Evolutionary conservation across 2,797 vertebrate genomes (phyloP).

Genomic region (Rhabdomys pumilio): DNA sequence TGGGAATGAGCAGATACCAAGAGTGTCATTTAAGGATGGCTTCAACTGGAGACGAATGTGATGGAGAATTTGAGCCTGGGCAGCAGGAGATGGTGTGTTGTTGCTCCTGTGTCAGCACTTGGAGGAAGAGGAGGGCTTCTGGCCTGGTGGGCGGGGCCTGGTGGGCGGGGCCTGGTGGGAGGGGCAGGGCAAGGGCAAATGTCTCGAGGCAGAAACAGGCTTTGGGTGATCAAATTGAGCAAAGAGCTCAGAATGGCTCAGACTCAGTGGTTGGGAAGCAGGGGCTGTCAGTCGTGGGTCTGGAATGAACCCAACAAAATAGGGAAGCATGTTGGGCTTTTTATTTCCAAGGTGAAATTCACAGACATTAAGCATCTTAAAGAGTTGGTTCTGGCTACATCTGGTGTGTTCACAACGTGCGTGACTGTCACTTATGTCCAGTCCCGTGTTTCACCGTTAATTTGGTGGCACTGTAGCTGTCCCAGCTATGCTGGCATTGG

Average conservation of each 20-base stretch:
- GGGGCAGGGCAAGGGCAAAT: background rate
- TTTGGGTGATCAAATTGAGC: background rate
- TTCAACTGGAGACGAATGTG: background rate
- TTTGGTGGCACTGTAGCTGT: background rate
- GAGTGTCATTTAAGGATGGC: background rate
- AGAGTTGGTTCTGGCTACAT: background rate
- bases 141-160: no score
- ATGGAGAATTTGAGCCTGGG: background rate
- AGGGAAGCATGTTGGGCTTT: background rate
- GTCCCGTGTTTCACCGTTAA: background rate
- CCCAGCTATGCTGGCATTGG: fast-evolving
- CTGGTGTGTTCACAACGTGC: background rate
- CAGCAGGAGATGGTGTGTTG: background rate
- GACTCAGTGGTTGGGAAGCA: background rate
- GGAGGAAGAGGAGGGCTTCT: background rate
- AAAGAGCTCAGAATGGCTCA: background rate
- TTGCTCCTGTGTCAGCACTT: background rate
- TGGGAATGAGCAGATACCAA: background rate
- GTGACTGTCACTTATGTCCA: fast-evolving
- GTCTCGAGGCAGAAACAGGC: background rate
- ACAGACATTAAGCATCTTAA: background rate
- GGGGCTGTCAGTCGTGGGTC: background rate
- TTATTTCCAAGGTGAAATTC: background rate
- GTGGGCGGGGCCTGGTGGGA: no score
- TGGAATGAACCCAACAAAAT: background rate